Base-by-base conservation (phyloP, 2,888 invertebrate genomes). In the Ornithoptera alexandrae region DNA sequence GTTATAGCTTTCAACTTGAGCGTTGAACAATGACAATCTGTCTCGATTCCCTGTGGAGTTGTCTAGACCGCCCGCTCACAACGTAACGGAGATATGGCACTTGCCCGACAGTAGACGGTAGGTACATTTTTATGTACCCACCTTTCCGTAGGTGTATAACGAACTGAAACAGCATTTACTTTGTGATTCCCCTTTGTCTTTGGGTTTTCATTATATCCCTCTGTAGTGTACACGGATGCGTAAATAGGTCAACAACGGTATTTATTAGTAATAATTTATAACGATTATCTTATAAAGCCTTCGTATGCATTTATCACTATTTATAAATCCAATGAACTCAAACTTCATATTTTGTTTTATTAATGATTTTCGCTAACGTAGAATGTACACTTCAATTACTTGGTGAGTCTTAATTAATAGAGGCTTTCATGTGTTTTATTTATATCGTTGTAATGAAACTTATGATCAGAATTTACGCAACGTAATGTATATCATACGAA, bases 21-120 rank as follows among this genome's bases (percentile, higher is more conserved):
- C 80, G 77, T 75, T 81, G 77, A 79, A 80, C 81, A 81, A 80
- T 81, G 77, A 84, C 84, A 84, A 86, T 85, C 79, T 84, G 83
- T 85, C 80, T 80, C 77, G 72, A 72, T 74, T 84, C 86, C 84
- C 85, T 67, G 71, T 76, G 84, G 86, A 80, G 78, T 79, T 80
- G 79, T 81, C 81, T 75, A 74, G 76, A 74, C 74, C 77, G 74
- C 74, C 77, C 74, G 75, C 77, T 84, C 75, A 76, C 78, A 79
- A 77, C 78, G 76, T 82, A 76, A 77, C 76, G 77, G 80, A 84
- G 84, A 86, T 84, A 82, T 84, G 79, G 77, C 81, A 78, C 79
- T 83, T 80, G 78, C 79, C 77, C 76, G 72, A 75, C 73, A 74
- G 76, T 73, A 73, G 70, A 70, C 70, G 66, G 70, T 66, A 59